Evolutionary conservation across 2,888 invertebrate species (phyloP).

Genomic region (Ceratothoa steindachneri): DNA sequence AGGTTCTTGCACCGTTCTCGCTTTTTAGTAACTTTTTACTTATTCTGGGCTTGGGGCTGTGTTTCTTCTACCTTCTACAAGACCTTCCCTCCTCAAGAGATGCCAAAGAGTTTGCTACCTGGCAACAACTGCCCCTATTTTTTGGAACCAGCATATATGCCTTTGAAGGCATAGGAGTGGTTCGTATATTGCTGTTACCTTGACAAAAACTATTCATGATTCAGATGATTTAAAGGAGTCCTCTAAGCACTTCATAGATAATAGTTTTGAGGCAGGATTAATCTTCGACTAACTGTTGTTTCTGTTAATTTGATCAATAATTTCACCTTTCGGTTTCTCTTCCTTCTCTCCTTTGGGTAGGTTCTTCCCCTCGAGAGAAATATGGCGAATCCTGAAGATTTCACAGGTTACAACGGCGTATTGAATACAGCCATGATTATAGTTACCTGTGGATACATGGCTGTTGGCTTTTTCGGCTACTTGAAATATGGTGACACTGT

Average conservation of each 20-base stretch:
- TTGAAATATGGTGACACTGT: constrained; percentile 77
- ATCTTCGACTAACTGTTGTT: no score
- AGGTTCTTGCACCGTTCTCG: constrained; percentile 75
- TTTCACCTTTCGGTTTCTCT: no score
- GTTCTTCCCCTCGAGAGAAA: constrained; percentile 87
- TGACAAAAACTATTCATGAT: no score
- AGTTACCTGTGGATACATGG: constrained; percentile 75
- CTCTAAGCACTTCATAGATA: no score
- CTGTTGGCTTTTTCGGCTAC: constrained; percentile 88
- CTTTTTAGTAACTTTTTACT: constrained; percentile 78
- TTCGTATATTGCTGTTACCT: no score
- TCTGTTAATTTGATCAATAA: no score
- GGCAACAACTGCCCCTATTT: constrained; percentile 71
- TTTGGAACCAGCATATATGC: constrained; percentile 94
- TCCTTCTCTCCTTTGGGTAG: constrained; percentile 56
- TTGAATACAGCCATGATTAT: constrained; percentile 84
- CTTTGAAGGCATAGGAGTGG: constrained; percentile 76
- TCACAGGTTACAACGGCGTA: constrained; percentile 81
- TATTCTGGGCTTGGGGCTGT: constrained; percentile 70
- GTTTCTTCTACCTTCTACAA: constrained; percentile 78
- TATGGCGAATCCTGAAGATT: constrained; percentile 81
- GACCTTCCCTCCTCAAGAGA: constrained; percentile 66
- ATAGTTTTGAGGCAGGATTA: no score
- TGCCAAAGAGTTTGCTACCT: constrained; percentile 64
- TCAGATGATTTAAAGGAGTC: no score